Evolutionary conservation across 2,797 vertebrate genomes (phyloP).

Genomic region (Ciconia nigra): DNA sequence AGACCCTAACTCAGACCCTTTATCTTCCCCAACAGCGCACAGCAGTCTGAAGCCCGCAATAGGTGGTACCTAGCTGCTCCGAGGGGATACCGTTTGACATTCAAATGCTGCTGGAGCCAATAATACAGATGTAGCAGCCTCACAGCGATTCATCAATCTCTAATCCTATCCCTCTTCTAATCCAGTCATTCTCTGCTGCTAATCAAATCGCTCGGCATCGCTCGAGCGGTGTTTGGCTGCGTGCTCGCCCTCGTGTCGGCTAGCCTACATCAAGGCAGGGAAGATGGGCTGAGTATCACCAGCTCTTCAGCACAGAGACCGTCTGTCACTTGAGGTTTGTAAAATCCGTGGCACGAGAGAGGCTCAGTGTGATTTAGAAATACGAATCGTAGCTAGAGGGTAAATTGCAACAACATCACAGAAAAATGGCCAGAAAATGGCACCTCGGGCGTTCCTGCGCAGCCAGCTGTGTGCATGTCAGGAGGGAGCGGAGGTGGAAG

Average conservation of each 20-base stretch:
- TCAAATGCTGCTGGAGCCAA: neutral
- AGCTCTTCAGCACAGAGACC: neutral
- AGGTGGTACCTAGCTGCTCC: neutral
- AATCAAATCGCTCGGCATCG: neutral
- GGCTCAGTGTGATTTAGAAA: neutral
- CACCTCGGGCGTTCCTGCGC: neutral
- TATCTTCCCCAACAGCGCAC: fast-evolving
- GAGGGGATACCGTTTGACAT: neutral
- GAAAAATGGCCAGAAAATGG: constrained; percentile 14
- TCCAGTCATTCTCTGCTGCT: constrained; percentile 9
- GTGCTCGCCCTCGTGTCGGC: neutral
- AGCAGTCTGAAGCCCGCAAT: fast-evolving
- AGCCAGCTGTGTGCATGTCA: neutral
- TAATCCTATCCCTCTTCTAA: neutral
- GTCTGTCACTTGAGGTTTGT: neutral
- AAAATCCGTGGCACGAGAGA: neutral
- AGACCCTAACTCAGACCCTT: neutral
- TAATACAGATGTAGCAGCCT: neutral
- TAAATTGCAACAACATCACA: neutral
- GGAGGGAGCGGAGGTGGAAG: constrained; percentile 48
- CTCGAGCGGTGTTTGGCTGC: neutral
- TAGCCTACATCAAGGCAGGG: neutral
- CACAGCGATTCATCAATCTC: neutral
- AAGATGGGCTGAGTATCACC: neutral
- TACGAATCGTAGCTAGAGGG: neutral